Evolutionary conservation across 2,797 vertebrate genomes (phyloP).

Genomic region (Bryconaethiops microstoma): DNA sequence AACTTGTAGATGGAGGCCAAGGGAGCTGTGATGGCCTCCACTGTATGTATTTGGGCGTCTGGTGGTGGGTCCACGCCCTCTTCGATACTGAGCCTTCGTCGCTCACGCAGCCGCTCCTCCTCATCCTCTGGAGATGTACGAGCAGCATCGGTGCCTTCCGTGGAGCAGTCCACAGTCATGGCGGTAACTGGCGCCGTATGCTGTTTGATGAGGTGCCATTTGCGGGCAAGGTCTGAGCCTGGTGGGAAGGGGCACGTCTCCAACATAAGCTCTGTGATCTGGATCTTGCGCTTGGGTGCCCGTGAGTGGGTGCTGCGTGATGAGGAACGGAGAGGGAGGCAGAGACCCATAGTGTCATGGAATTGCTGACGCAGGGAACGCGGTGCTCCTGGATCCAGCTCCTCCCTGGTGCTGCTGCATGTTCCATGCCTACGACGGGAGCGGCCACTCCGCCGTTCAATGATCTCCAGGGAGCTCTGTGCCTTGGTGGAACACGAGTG

Average conservation of each 20-base stretch:
- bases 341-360: constrained; percentile 92
- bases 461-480: constrained; percentile 91
- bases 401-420: constrained; percentile 84
- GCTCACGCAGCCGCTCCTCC: constrained; percentile 92
- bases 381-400: constrained; percentile 77
- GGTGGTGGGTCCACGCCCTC: constrained; percentile 97
- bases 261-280: constrained; percentile 97
- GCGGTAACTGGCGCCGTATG: constrained; percentile 92
- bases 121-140: constrained; percentile 93
- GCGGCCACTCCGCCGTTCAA: constrained; percentile 85
- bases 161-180: constrained; percentile 73
- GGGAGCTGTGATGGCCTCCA: constrained; percentile 89
- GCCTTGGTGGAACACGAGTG: constrained; percentile 98
- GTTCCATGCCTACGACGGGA: constrained; percentile 72
- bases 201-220: constrained; percentile 90
- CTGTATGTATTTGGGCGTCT: constrained; percentile 96
- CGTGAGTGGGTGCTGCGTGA: constrained; percentile 78
- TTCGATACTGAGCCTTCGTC: constrained; percentile 94
- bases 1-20: constrained; percentile 95
- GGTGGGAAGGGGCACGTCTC: constrained; percentile 97
- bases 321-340: constrained; percentile 87
- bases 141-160: constrained; percentile 84
- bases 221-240: constrained; percentile 92
- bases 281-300: constrained; percentile 92
- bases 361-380: constrained; percentile 90